These are phyloP conservation scores for Pterocles orientalis DNA, from an alignment of 2,113 vertebrate genomes.

Conservation along the genomic window DNA sequence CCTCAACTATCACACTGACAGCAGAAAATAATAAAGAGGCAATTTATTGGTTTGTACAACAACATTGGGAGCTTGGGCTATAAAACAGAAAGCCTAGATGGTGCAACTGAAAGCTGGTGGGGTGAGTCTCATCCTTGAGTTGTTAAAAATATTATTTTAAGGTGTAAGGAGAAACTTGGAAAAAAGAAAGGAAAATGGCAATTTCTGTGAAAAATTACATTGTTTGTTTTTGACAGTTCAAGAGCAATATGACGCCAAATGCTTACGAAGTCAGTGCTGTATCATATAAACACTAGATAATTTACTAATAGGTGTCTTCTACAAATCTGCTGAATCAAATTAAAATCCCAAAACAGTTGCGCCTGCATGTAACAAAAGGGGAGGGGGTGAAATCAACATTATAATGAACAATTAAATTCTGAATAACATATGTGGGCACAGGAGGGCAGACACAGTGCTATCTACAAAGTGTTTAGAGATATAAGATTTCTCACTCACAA, in stretches of 20 bases:
- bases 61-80: background rate
- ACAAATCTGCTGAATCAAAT: background rate
- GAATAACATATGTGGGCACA: background rate
- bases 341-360: background rate
- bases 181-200: background rate
- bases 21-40: background rate
- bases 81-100: background rate
- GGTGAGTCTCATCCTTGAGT: accelerated
- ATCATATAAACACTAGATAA: background rate
- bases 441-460: background rate
- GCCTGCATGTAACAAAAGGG: background rate
- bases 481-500: background rate
- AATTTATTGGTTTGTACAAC: background rate
- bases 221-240: background rate
- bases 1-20: background rate
- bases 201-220: background rate
- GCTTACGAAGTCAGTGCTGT: background rate
- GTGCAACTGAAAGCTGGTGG: background rate
- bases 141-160: background rate
- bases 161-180: background rate
- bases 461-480: background rate
- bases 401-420: background rate
- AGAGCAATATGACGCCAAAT: background rate
- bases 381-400: background rate
- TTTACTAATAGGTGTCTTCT: background rate